Conservation (phyloP, 2,113 vertebrate species). For the Gracilinanus agilis region DNA sequence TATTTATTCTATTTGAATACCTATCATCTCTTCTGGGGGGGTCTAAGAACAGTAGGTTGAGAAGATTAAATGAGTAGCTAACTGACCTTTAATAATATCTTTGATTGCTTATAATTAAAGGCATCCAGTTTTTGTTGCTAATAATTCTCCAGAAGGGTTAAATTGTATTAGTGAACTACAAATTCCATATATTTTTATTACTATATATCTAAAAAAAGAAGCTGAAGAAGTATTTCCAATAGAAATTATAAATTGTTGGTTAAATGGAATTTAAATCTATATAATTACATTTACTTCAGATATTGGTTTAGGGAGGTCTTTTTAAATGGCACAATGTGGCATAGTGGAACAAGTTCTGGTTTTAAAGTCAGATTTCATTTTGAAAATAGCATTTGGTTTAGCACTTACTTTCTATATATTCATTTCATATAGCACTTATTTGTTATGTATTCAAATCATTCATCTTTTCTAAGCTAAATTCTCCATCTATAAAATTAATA, state of each 20-base stretch:
- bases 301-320: conserved; percentile 1
- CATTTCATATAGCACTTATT: too few species aligned
- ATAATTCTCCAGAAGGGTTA: conserved; percentile 61
- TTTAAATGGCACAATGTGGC: not conserved
- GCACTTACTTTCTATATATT: too few species aligned
- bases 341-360: not conserved
- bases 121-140: conserved; percentile 60
- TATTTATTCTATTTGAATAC: conserved; percentile 45
- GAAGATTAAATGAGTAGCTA: conserved; percentile 65
- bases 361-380: not conserved
- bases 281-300: conserved; percentile 32
- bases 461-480: not conserved
- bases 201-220: not conserved
- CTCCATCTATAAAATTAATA: not conserved
- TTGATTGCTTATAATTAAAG: conserved; percentile 50
- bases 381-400: not conserved
- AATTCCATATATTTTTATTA: not conserved
- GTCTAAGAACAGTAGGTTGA: conserved; percentile 63
- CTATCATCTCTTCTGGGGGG: conserved; percentile 63
- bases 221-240: conserved; percentile 8
- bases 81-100: conserved; percentile 58
- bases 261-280: not conserved
- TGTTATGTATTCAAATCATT: too few species aligned
- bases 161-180: conserved; percentile 5
- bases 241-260: conserved; percentile 2